Evolutionary conservation across 2,888 invertebrate genomes (phyloP).

Genomic region (Thecocarcelia acutangulata): DNA sequence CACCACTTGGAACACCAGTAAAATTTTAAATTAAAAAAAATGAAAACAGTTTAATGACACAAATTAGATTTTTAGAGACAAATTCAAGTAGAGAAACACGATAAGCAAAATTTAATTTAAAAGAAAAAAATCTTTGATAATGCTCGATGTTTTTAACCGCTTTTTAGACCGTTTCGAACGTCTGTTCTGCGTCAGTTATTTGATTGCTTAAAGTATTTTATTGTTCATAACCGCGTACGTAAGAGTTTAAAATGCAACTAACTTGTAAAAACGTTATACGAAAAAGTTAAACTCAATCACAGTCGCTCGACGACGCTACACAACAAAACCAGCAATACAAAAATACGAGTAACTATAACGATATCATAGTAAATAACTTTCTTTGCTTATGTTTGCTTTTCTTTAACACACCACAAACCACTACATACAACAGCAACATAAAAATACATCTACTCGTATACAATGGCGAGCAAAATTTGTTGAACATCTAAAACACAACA

Average conservation of each 20-base stretch:
- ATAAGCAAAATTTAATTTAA: background rate
- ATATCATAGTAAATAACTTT: conserved; percentile 67
- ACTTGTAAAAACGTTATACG: conserved; percentile 52
- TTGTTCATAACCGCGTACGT: conserved; percentile 61
- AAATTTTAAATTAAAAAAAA: background rate
- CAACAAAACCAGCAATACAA: conserved; percentile 22
- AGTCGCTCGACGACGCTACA: conserved; percentile 33
- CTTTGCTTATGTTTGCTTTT: conserved; percentile 68
- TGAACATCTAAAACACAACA: too few relatives aligned
- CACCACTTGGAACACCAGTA: conserved; percentile 1
- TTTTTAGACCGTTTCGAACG: conserved; percentile 19
- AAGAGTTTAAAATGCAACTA: conserved; percentile 66
- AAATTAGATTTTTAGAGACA: conserved; percentile 11
- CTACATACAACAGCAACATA: conserved; percentile 17
- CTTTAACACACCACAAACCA: conserved; percentile 18
- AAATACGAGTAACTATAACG: conserved; percentile 19
- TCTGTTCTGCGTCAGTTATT: conserved; percentile 12
- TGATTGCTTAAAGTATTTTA: conserved; percentile 1
- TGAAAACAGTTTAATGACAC: conserved; percentile 17
- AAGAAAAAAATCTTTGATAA: conserved; percentile 4
- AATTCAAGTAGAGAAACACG: background rate
- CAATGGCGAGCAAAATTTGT: conserved; percentile 18
- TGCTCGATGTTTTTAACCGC: conserved; percentile 30
- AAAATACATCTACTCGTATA: conserved; percentile 15
- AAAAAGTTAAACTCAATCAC: conserved; percentile 62